phyloP scores from a whole-genome alignment of 2,888 invertebrate genomes.

The Dione juno region DNA sequence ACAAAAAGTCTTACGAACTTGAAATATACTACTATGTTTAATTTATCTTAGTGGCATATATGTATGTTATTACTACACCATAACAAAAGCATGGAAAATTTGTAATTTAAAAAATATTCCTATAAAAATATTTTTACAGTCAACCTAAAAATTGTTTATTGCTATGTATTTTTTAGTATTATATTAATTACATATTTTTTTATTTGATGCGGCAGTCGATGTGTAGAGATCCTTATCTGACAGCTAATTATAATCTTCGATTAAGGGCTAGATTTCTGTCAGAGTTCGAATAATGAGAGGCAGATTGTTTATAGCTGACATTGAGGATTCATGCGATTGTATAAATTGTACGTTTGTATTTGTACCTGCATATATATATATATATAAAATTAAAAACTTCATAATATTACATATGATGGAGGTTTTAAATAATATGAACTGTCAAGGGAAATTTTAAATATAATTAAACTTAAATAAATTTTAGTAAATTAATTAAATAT shows the following conservation, averaged over 20 bases:
- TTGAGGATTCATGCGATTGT: constrained; percentile 43
- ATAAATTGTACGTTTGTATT: constrained; percentile 24
- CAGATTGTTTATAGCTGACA: constrained; percentile 46
- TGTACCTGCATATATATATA: background rate
- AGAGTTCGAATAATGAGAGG: constrained; percentile 65
- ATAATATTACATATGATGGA: background rate
- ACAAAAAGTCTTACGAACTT: too few species aligned
- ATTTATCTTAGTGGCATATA: too few species aligned
- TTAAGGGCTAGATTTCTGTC: constrained; percentile 71
- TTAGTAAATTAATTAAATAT: too few species aligned
- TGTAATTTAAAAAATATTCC: too few species aligned
- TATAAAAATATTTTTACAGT: too few species aligned
- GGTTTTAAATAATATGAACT: background rate
- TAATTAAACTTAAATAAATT: background rate
- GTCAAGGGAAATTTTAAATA: background rate
- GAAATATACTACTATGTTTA: too few species aligned
- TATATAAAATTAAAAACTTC: background rate
- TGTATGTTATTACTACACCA: too few species aligned
- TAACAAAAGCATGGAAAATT: too few species aligned
- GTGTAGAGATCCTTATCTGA: constrained; percentile 63
- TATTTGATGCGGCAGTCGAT: background rate
- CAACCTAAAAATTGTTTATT: too few species aligned
- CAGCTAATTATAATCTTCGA: constrained; percentile 79
- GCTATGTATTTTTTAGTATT: too few species aligned
- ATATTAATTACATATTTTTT: background rate